Conservation (phyloP, 2,113 vertebrate species). For the Brienomyrus brachyistius region DNA sequence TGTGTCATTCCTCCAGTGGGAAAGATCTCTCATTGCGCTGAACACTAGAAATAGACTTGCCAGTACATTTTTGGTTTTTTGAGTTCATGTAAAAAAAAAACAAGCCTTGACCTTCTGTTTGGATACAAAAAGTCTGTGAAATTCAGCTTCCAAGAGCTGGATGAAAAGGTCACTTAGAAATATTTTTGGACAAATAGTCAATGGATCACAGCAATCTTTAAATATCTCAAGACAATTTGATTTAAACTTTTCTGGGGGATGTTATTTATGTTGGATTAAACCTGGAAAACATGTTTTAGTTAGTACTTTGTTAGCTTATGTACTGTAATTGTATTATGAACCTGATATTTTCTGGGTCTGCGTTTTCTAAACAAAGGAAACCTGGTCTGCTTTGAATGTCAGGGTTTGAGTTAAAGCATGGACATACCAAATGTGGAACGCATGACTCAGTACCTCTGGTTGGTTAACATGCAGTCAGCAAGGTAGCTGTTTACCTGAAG, state of each 20-base stretch:
- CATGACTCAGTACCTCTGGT: background rate
- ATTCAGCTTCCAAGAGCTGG: background rate
- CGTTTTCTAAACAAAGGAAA: background rate
- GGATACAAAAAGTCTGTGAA: background rate
- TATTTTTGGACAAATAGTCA: background rate
- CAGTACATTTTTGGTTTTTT: background rate
- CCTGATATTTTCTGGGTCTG: background rate
- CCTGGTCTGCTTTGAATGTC: background rate
- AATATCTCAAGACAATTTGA: background rate
- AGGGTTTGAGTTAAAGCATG: background rate
- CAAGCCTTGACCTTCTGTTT: background rate
- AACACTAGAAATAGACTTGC: background rate
- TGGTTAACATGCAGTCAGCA: background rate
- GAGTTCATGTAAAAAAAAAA: background rate
- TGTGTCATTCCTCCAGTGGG: background rate
- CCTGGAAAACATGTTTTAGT: background rate
- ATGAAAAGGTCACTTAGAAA: background rate
- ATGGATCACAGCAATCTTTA: conserved; percentile 2
- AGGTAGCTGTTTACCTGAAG: background rate
- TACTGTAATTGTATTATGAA: background rate
- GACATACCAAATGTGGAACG: background rate
- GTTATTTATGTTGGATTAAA: background rate
- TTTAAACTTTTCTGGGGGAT: background rate
- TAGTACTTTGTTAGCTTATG: background rate
- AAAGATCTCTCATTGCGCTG: background rate